Base-by-base conservation (phyloP, 2,113 vertebrate species). In the Probosciger aterrimus region DNA sequence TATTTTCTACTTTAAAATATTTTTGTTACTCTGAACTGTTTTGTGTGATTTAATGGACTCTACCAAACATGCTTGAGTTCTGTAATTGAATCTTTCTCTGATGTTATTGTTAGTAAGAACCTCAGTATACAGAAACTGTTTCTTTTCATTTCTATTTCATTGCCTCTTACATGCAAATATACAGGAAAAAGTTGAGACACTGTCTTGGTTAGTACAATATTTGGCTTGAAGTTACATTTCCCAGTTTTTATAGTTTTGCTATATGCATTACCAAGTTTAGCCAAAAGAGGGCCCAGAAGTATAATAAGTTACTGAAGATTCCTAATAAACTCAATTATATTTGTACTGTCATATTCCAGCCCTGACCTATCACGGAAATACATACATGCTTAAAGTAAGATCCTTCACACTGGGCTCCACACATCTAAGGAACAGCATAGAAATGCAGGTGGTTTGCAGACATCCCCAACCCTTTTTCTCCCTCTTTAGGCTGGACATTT, bases 241-340 rank as follows among this genome's bases (percentile, higher is more conserved):
- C 23, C 7, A 5, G 35, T 33, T 39, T 0, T 23, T 24, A 6
- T 27, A 12, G 4, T 73, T 90, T 69, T 82, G 41, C 16, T 64
- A 1, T 55, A 20, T 74, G 92, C 76, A 53, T 81, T 96, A 63
- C 88, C 71, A 7, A 2, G 8, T 13, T 88, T 28, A 53, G 46
- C 90, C 95, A 94, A 87, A 83, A 93, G 95, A 97, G 95, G 90
- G 94, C 92, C 33, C 82, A 94, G 16, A 63, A 88, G 75, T 33
- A 43, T n/a, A 86, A 79, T 7, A 65, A 60, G 2, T 74, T 60
- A 18, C 31, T 39, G 55, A 13, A 44, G 50, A 35, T 55, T 70
- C 35, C 24, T 37, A 19, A 80, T 33, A 46, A 91, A 46, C 4
- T 20, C 6, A 47, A 4, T 35, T 27, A 1, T 11, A 62, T 46